Percentiles rank a stretch among this genome's conserved stretches.
These are phyloP conservation scores for Horisme vitalbata DNA, from an alignment of 2,888 invertebrate genomes.

Conservation along the genomic window DNA sequence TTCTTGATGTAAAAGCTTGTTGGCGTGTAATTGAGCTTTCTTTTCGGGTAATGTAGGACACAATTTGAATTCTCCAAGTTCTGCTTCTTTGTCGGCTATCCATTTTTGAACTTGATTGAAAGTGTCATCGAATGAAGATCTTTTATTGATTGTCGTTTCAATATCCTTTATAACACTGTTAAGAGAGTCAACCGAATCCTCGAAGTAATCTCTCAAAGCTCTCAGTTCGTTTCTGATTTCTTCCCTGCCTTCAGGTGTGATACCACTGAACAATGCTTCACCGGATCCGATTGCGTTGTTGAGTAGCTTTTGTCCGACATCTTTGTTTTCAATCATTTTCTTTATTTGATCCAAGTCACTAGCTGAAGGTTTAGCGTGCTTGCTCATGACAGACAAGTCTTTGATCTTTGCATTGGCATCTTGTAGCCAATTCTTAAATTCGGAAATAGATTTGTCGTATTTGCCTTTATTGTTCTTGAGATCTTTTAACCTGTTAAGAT, in stretches of 20 bases:
- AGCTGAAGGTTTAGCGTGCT: conserved; percentile 89
- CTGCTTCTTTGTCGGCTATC: conserved; percentile 90
- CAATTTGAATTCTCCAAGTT: conserved; percentile 87
- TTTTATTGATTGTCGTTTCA: conserved; percentile 93
- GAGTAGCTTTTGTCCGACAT: conserved; percentile 89
- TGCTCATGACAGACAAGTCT: conserved; percentile 87
- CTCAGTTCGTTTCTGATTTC: conserved; percentile 91
- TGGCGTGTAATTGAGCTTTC: conserved; percentile 92
- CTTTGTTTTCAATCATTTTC: conserved; percentile 87
- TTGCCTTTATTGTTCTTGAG: conserved; percentile 87
- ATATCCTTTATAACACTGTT: conserved; percentile 93
- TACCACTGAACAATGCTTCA: conserved; percentile 93
- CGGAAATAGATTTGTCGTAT: conserved; percentile 85
- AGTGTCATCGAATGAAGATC: conserved; percentile 96
- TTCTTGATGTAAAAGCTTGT: conserved; percentile 92
- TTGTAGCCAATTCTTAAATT: conserved; percentile 91
- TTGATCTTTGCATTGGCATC: conserved; percentile 89
- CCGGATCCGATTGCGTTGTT: conserved; percentile 93
- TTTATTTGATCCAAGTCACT: conserved; percentile 90
- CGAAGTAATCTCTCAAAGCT: conserved; percentile 90
- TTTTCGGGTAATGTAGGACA: conserved; percentile 93
- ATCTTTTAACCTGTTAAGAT: conserved; percentile 88
- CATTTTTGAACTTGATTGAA: conserved; percentile 94
- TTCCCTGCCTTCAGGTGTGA: conserved; percentile 94
- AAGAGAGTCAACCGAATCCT: conserved; percentile 91